Evolutionary conservation across 2,888 invertebrate species (phyloP), one percentile per base, ranked within the genome.

Genomic region (Limnephilus lunatus): DNA sequence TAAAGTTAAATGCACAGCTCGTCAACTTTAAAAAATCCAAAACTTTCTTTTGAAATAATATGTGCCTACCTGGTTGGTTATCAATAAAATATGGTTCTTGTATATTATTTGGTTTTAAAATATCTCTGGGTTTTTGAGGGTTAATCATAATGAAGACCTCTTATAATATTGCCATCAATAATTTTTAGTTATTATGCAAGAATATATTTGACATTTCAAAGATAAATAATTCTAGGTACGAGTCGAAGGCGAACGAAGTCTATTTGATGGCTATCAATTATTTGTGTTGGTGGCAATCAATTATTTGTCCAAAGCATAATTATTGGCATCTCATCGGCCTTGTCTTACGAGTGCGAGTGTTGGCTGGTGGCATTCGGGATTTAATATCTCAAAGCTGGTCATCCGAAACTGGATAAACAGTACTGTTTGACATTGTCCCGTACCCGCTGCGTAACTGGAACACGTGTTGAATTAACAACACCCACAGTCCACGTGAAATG

Each of bases 201-300:
- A 68, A 68, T n/a, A 68, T 68, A 68, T 68, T 68, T 68, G 68
- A 68, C 68, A 68, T 68, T 68, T 68, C 68, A n/a, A 68, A 68
- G 68, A 68, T 68, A 68, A 68, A 68, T 68, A 68, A 25, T 25
- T 68, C 68, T n/a, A 68, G 25, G 68, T 68, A 68, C 68, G 25
- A n/a, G 68, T 68, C 68, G 68, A 68, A 68, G 68, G 68, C n/a
- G 68, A 68, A 68, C 25, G 7, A 25, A 68, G 25, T 68, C 25
- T 25, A 25, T 25, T 68, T 68, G 68, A n/a, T 19, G 9, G 25
- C 11, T 7, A 25, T 68, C 68, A 68, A 68, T n/a, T n/a, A n/a
- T n/a, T n/a, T n/a, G n/a, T n/a, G n/a, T n/a, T n/a, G n/a, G n/a
- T 68, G 25, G 68, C 68, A n/a, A 68, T 68, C 68, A 25, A 68